These are phyloP conservation scores for Thereva nobilitata DNA, from an alignment of 2,888 invertebrate genomes.

Conservation along the genomic window DNA sequence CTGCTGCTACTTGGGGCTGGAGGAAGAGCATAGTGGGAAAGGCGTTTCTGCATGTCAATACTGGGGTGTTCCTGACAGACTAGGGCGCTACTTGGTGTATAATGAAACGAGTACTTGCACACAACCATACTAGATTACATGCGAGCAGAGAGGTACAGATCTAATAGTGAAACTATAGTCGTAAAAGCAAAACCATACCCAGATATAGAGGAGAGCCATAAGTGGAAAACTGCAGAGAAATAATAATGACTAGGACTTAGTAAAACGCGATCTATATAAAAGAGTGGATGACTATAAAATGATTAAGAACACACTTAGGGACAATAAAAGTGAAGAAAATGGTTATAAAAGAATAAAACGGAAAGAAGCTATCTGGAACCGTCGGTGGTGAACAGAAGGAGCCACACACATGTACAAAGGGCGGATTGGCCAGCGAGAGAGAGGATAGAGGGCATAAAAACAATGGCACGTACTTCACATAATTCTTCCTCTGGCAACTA, in stretches of 20 bases:
- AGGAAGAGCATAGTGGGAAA: neutral
- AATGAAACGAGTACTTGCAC: neutral
- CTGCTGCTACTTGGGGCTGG: neutral
- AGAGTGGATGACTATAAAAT: conserved; percentile 38
- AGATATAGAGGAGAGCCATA: neutral
- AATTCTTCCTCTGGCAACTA: conserved; percentile 21
- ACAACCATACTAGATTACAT: neutral
- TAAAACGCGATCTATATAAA: conserved; percentile 30
- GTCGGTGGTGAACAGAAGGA: neutral
- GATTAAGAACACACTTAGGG: conserved; percentile 39
- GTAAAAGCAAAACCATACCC: conserved; percentile 14
- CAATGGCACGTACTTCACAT: conserved; percentile 24
- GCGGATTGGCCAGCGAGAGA: too few species aligned
- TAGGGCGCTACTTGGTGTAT: too few species aligned
- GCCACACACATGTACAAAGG: neutral
- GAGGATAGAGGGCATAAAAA: neutral
- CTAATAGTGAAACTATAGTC: conserved; percentile 24
- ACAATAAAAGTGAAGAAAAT: conserved; percentile 36
- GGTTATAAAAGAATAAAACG: conserved; percentile 7
- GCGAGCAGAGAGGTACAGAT: conserved; percentile 1
- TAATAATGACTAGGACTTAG: conserved; percentile 30
- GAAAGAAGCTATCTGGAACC: conserved; percentile 9
- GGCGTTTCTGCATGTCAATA: conserved; percentile 19
- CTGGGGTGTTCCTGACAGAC: too few species aligned
- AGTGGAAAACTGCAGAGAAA: conserved; percentile 4